Evolutionary conservation across 1,140 invertebrate species (phyloP).

Genomic region (Trissolcus basalis): DNA sequence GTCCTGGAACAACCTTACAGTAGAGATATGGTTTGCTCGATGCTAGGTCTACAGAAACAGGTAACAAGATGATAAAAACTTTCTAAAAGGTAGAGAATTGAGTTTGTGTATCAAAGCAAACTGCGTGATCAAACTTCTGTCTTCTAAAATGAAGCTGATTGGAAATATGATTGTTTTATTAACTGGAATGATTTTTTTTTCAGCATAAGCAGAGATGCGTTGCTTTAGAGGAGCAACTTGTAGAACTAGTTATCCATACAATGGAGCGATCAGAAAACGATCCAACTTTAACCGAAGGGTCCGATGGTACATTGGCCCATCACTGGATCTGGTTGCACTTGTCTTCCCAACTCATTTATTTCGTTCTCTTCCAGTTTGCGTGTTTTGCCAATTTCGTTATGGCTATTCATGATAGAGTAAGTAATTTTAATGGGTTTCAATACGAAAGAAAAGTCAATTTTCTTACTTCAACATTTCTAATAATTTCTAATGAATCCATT

Average conservation of each 20-base stretch:
- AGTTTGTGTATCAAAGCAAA: too few relatives aligned
- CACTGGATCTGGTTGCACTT: constrained; percentile 95
- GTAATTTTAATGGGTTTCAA: too few relatives aligned
- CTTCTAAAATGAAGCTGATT: too few relatives aligned
- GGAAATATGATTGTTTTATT: neutral
- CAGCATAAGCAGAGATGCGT: constrained; percentile 92
- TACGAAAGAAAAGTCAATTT: too few relatives aligned
- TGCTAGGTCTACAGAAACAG: constrained; percentile 94
- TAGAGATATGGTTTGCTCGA: constrained; percentile 95
- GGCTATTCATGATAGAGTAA: constrained; percentile 89
- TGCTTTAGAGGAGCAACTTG: constrained; percentile 93
- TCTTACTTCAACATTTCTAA: too few relatives aligned
- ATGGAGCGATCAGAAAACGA: constrained; percentile 93
- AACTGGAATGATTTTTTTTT: constrained; percentile 27
- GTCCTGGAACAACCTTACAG: constrained; percentile 97
- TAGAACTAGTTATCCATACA: constrained; percentile 92
- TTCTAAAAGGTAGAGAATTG: too few relatives aligned
- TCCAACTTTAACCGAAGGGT: constrained; percentile 75
- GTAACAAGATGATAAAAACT: constrained; percentile 66
- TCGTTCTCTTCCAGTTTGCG: constrained; percentile 95
- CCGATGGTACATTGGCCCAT: constrained; percentile 82
- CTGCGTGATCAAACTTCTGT: too few relatives aligned
- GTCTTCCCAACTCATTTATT: constrained; percentile 96
- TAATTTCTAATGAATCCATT: too few relatives aligned
- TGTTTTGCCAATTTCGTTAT: constrained; percentile 94